Base-by-base conservation (phyloP, 2,888 invertebrate genomes). In the Prosopocoilus inquinatus region DNA sequence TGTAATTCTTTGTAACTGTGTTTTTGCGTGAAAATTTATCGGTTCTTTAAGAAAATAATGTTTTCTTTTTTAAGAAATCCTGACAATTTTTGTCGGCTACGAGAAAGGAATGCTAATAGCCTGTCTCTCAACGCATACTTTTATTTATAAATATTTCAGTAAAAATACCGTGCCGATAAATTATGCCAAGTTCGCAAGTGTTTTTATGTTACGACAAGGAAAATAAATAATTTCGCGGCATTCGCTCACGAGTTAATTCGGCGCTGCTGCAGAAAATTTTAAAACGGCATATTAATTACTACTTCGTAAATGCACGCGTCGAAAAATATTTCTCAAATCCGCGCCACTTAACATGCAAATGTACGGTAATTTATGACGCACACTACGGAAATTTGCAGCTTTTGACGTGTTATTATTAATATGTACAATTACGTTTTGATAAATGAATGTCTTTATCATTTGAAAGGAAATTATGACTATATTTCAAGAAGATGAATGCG, bases 341-440 rank as follows among this genome's bases (percentile, higher is more conserved):
- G 13, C 16, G 9, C n/a, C 41, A 41, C 41, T 11, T 41, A 41
- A 41, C n/a, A 41, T 41, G 41, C 41, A 41, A 41, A 41, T 41
- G 41, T 16, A 15, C 15, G 9, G 61, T 70, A 69, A 72, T 71
- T 70, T 71, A 71, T 67, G 65, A 61, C 53, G 59, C 60, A 60
- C 66, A 67, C 63, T 64, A 66, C 66, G 72, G 71, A 72, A 72
- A 72, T 72, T 72, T 72, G 71, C 70, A 71, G 68, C 66, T 68
- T 68, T 67, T 71, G 71, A 72, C 72, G 63, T 66, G 70, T 69
- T 70, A 73, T 72, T 72, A 71, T 72, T 72, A 72, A 72, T 71
- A 71, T 72, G 72, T 72, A 69, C 68, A 72, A 72, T 70, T 69
- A 65, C 67, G 61, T 64, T 16, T 68, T 71, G 73, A 73, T 72